Conservation (phyloP, 2,888 invertebrate genomes). For the Microplitis deprimator region DNA sequence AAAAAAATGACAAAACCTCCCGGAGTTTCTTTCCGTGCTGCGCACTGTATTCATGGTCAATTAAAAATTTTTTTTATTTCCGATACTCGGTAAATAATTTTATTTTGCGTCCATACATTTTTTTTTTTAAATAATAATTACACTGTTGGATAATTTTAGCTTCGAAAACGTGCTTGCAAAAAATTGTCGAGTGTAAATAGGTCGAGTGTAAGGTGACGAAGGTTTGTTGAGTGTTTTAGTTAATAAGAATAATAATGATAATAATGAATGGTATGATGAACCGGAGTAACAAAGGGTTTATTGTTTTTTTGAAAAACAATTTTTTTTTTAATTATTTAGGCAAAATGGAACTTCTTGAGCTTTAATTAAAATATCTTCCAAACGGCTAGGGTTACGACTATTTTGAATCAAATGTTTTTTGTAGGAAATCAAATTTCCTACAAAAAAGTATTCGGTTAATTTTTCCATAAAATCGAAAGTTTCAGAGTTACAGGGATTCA, state of each 20-base stretch:
- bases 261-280: not conserved
- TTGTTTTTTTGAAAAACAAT: not conserved
- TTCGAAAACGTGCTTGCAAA: slow-evolving; percentile 28
- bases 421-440: no score
- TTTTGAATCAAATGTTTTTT: no score
- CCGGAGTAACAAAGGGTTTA: not conserved
- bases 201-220: slow-evolving; percentile 18
- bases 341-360: no score
- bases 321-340: no score
- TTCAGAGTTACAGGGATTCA: no score
- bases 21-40: slow-evolving; percentile 52
- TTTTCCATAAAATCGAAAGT: no score
- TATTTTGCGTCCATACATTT: not conserved
- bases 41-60: slow-evolving; percentile 53
- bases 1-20: slow-evolving; percentile 49
- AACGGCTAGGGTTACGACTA: no score
- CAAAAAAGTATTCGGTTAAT: no score
- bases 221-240: not conserved
- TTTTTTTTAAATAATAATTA: not conserved
- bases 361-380: no score
- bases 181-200: slow-evolving; percentile 19
- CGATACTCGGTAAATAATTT: not conserved
- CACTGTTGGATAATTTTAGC: not conserved
- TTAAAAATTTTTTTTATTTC: not conserved
- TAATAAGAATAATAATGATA: slow-evolving; percentile 28